These are phyloP conservation scores for Cervus canadensis DNA, from an alignment of 2,113 vertebrate species.

Conservation along the genomic window DNA sequence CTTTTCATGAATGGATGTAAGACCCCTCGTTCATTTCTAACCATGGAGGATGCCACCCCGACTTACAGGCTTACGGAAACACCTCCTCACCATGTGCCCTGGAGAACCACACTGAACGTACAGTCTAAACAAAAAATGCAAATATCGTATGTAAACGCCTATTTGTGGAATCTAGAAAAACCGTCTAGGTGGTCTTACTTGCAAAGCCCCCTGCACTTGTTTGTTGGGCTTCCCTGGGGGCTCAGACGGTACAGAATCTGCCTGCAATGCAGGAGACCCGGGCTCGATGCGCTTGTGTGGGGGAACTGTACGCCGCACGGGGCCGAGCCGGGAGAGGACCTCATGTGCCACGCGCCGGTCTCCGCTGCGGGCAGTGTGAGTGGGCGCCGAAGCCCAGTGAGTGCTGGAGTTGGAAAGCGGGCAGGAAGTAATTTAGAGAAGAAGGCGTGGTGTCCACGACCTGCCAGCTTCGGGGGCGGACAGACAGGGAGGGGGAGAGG, in stretches of 20 bases:
- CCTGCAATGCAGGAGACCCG: rapidly evolving
- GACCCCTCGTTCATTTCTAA: background rate
- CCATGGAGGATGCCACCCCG: rapidly evolving
- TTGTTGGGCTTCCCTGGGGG: background rate
- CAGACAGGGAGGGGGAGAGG: background rate
- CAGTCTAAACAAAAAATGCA: too few species aligned
- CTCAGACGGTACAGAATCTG: background rate
- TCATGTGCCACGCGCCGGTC: rapidly evolving
- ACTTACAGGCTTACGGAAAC: background rate
- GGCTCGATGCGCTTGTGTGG: rapidly evolving
- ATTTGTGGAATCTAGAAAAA: background rate
- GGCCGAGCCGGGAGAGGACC: background rate
- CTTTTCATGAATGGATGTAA: background rate
- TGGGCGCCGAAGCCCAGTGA: background rate
- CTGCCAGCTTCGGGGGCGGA: background rate
- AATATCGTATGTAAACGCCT: background rate
- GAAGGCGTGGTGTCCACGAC: background rate
- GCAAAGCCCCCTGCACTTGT: background rate
- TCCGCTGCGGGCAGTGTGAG: background rate
- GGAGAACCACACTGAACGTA: background rate
- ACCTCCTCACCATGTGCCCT: rapidly evolving
- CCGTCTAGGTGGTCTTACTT: background rate
- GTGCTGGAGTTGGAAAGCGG: background rate
- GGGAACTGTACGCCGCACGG: background rate
- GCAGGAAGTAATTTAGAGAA: too few species aligned